Evolutionary conservation across 2,888 invertebrate genomes (phyloP), one percentile per base, ranked within the genome.

Genomic region (Cosmorhoe ocellata): DNA sequence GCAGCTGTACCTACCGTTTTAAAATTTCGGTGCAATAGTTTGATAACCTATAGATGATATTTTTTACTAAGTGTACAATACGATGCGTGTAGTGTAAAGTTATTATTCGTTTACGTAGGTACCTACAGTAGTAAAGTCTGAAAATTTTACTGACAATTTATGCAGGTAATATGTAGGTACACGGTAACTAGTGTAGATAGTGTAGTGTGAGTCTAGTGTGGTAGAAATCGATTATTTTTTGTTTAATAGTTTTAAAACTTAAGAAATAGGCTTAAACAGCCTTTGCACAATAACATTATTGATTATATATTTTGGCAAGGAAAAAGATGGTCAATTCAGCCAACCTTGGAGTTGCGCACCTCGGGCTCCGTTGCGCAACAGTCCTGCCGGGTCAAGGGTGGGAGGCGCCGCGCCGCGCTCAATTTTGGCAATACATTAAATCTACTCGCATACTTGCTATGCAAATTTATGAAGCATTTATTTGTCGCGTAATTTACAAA

Each of bases 351-450:
- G 64, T 63, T 62, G 66, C 66, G 66, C 76, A 77, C 78, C 80
- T 79, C 76, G 73, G 68, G 67, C 58, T 63, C 63, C 73, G 81
- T 87, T 85, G 76, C 80, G 80, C 78, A 88, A 87, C 67, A 37
- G 31, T 41, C 41, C 24, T 32, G 64, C 27, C 79, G 63, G 88
- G 89, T 87, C 88, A 88, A 88, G 88, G 88, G 82, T 82, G 74
- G 36, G 18, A 34, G 67, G 63, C 74, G 75, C 79, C 18, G 73
- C 76, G 78, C 69, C 79, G 75, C 75, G 79, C 79, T 80, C 76
- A 81, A 77, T 84, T 86, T 84, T 79, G 79, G 77, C 76, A 74
- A 77, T 72, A 59, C 58, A 53, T 59, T 59, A 50, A 70, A 73
- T 67, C 67, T 56, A 51, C 53, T 73, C 75, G 74, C 71, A 71